Evolutionary conservation across 1,140 invertebrate species (phyloP), one percentile per base, ranked within the genome.

Genomic region (Drosophila tani): DNA sequence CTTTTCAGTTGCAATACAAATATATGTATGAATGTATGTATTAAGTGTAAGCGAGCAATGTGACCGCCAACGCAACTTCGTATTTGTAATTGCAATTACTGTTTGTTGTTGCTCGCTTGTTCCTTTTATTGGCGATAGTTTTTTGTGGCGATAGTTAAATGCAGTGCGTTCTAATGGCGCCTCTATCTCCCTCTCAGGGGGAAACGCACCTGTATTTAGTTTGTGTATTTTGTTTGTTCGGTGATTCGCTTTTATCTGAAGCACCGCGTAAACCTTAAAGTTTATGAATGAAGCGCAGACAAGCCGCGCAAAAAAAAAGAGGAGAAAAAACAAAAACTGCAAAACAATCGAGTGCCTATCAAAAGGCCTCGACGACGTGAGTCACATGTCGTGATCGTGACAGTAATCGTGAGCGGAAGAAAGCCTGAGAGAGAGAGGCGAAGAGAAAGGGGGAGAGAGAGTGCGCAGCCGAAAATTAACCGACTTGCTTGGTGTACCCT

Each of bases 31-130:
- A n/a, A n/a, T n/a, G n/a, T n/a, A n/a, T n/a, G n/a, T n/a, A n/a
- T 29, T 29, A 3, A 40, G 32, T 40, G 14, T 38, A 38, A 21
- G 7, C 32, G 32, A 40, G 73, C 57, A 45, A 53, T 62, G 50
- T 75, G 82, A 80, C 79, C 82, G 83, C 82, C 82, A 85, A 82
- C 68, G 78, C 68, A 68, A 78, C 75, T 76, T 74, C 63, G 69
- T 63, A 67, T 55, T 71, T 62, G 71, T 45, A 60, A 73, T 73
- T 43, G 60, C 46, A 73, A 43, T 46, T 67, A 51, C 45, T 65
- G 29, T 55, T 43, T 51, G 76, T 76, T 77, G 75, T 81, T 65
- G 38, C 24, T 41, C 14, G 5, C 2, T 29, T 65, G 29, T 51
- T 75, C 3, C 32, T 29, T 29, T 66, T 53, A 50, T 43, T 62